Conservation (phyloP, 2,888 invertebrate genomes). For the Drosophila nr. perissopoda region DNA sequence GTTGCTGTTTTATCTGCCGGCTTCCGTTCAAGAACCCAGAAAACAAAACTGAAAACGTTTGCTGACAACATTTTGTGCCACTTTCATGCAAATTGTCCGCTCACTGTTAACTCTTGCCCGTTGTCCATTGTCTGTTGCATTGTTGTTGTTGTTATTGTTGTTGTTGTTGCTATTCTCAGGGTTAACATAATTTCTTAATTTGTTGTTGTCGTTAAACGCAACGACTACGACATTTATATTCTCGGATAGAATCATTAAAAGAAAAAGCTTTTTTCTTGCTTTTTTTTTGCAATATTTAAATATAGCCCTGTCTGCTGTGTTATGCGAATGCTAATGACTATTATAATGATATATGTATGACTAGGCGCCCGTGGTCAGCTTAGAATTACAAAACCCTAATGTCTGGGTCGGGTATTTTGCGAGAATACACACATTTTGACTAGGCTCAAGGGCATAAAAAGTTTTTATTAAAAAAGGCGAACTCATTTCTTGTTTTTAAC, state of each 20-base stretch:
- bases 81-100: conserved; percentile 77
- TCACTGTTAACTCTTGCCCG: conserved; percentile 49
- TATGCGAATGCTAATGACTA: conserved; percentile 23
- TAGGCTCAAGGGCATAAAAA: neutral
- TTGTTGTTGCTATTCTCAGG: conserved; percentile 29
- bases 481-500: neutral
- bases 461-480: neutral
- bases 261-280: conserved; percentile 14
- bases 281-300: conserved; percentile 10
- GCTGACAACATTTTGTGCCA: conserved; percentile 70
- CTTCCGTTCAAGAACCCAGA: conserved; percentile 68
- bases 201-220: conserved; percentile 46
- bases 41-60: conserved; percentile 47
- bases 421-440: neutral
- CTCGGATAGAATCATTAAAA: conserved; percentile 49
- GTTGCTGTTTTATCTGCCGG: conserved; percentile 50
- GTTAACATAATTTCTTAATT: conserved; percentile 72
- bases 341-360: conserved; percentile 2
- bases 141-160: conserved; percentile 4
- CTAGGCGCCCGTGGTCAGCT: neutral
- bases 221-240: conserved; percentile 37
- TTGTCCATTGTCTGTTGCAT: conserved; percentile 9
- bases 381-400: neutral
- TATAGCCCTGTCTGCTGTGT: conserved; percentile 8
- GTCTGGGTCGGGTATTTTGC: neutral